Evolutionary conservation across 2,888 invertebrate genomes (phyloP), one percentile per base, ranked within the genome.

Genomic region (Phania funesta): DNA sequence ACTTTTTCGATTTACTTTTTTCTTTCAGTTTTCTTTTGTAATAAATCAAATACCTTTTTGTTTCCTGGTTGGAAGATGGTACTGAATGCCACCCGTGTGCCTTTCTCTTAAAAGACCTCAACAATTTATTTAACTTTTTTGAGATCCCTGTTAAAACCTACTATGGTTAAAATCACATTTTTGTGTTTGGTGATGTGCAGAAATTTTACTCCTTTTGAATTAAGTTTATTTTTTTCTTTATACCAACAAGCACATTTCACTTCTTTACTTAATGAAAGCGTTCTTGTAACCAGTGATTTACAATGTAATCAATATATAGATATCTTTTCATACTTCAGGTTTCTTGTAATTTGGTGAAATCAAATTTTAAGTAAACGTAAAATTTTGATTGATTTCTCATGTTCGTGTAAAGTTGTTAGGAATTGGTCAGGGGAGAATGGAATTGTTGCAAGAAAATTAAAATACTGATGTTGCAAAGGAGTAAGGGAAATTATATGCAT

Each of bases 261-360:
- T 22, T 60, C 3, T 60, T 50, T 56, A 32, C 16, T 68, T 64
- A 70, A 80, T 75, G 64, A 75, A 80, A 75, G 75, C 64, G 62
- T 32, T 80, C 44, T 64, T 26, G 62, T 26, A 75, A 75, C 64
- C 56, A 75, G 50, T 64, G 56, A 68, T 64, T 80, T 75, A 70
- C 75, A 54, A 58, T 80, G 75, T 80, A 75, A 80, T 80, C 80
- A 80, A 80, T 75, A 64, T 48, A 38, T 56, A 60, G 62, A 80
- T 56, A 38, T 71, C 56, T 70, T 71, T 71, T 64, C 56, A 41
- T 29, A 67, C 67, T 67, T 68, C 64, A 22, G 38, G 35, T 29
- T 64, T 32, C 29, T 65, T 70, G 68, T 41, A 41, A 60, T 68
- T 62, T 46, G 9, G 9, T 54, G 11, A 46, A 74, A 56, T 64